A percentile compares a stretch with the other conserved stretches of the same genome.
Evolutionary conservation across 2,888 invertebrate species (phyloP).

Genomic region (Disparrhopalites patrizii): DNA sequence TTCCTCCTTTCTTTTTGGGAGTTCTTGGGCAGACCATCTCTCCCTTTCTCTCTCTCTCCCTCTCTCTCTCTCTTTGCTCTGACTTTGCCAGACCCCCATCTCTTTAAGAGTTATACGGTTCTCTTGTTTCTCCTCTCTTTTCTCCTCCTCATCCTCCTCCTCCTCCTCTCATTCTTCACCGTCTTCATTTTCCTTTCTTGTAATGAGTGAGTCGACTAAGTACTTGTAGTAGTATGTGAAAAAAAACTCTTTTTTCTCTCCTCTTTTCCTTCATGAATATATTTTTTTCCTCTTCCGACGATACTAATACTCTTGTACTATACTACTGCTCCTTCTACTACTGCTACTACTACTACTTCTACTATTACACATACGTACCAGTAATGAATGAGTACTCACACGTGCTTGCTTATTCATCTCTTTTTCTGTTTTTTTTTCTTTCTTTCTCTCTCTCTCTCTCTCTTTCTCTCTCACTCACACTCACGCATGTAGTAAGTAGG

Average conservation of each 20-base stretch:
- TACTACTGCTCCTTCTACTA: too few species aligned
- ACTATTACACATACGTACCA: neutral
- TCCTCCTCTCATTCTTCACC: too few species aligned
- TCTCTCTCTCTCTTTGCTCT: too few species aligned
- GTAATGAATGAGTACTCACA: too few species aligned
- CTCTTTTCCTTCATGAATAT: too few species aligned
- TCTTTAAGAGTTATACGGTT: too few species aligned
- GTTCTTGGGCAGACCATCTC: neutral
- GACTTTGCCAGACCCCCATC: neutral
- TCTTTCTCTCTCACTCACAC: constrained; percentile 5
- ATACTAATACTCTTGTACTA: too few species aligned
- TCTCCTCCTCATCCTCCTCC: constrained; percentile 6
- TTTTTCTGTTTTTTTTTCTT: constrained; percentile 1
- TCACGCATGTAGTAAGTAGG: neutral
- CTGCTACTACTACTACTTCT: too few species aligned
- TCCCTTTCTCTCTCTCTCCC: neutral
- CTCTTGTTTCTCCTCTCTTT: neutral
- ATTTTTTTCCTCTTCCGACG: too few species aligned
- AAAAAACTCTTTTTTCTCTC: too few species aligned
- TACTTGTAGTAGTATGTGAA: too few species aligned
- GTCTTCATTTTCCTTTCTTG: constrained; percentile 5
- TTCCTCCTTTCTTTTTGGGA: constrained; percentile 1
- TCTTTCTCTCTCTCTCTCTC: constrained; percentile 7
- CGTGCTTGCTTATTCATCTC: constrained; percentile 18
- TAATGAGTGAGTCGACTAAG: constrained; percentile 9